Base-by-base conservation (phyloP, 64 coral and sea anemone species). In the Montipora efflorescens region DNA sequence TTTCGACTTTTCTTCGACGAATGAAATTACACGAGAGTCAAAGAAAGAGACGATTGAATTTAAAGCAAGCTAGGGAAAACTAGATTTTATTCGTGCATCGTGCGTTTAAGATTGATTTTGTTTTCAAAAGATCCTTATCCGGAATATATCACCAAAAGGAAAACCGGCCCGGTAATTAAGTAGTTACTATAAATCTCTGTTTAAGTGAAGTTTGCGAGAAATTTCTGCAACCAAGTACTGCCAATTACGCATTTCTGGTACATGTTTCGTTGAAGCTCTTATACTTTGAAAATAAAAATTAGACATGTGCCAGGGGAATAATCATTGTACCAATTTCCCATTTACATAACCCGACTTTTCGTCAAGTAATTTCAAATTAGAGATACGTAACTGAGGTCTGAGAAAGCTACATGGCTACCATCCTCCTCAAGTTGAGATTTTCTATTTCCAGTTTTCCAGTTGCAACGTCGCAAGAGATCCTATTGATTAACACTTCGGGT, bases 131-230 rank as follows among this genome's bases (percentile, higher is more conserved):
- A 71, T 67, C 82, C 66, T 16, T 67, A 45, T 59, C 66, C 9
- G 45, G 49, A 86, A 86, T 86, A 71, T 62, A 72, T 86, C 70
- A 86, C 45, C 14, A 71, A 71, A 51, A 86, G 18, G 5, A 72
- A 86, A 86, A 50, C 62, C 71, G 82, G 36, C 36, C 28, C 52
- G 36, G 64, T 86, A 86, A 86, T 86, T 86, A 86, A 72, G 62
- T 71, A 72, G 82, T 86, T 71, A 86, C 62, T n/a, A 57, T 57
- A 50, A 10, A 52, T 50, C 66, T 18, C 18, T 86, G 82, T 86
- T 86, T 86, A 86, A 78, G 13, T 19, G 7, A 71, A 66, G 68
- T 72, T 67, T 72, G 19, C 82, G 14, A 43, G 18, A 70, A 86
- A 86, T 86, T 86, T 71, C 46, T 70, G 23, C 47, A 68, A 64